Conservation (phyloP, 2,797 vertebrate genomes). For the Chelidonichthys spinosus region DNA sequence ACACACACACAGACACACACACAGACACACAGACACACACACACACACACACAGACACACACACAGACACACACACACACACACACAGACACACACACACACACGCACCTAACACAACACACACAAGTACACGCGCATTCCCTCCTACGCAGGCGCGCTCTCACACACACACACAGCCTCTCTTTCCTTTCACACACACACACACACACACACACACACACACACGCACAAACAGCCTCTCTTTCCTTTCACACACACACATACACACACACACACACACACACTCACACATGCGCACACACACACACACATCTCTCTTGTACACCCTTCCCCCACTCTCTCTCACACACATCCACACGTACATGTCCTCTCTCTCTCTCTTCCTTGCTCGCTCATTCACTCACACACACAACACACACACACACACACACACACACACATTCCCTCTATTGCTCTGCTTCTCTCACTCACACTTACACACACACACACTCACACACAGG, state of each 20-base stretch:
- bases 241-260: constrained; percentile 42
- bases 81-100: constrained; percentile 48
- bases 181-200: constrained; percentile 49
- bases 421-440: constrained; percentile 7
- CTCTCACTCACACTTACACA: constrained; percentile 35
- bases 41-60: constrained; percentile 34
- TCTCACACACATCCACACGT: constrained; percentile 53
- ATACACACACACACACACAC: constrained; percentile 55
- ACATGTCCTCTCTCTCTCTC: constrained; percentile 17
- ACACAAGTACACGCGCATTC: constrained; percentile 62
- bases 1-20: constrained; percentile 39
- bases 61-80: constrained; percentile 20
- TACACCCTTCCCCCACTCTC: constrained; percentile 71
- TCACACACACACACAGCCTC: constrained; percentile 48
- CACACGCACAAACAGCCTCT: constrained; percentile 37
- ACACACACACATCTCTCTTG: constrained; percentile 57
- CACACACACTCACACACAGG: constrained; percentile 28
- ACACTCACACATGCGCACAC: constrained; percentile 48
- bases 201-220: constrained; percentile 52
- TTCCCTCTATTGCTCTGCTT: constrained; percentile 16
- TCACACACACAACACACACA: constrained; percentile 27
- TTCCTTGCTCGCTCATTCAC: constrained; percentile 21
- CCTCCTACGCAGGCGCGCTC: constrained; percentile 54
- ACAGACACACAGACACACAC: constrained; percentile 28
- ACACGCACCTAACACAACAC: constrained; percentile 36